These are phyloP conservation scores for Achatina immaculata DNA, from an alignment of 1,140 invertebrate species.

Conservation along the genomic window DNA sequence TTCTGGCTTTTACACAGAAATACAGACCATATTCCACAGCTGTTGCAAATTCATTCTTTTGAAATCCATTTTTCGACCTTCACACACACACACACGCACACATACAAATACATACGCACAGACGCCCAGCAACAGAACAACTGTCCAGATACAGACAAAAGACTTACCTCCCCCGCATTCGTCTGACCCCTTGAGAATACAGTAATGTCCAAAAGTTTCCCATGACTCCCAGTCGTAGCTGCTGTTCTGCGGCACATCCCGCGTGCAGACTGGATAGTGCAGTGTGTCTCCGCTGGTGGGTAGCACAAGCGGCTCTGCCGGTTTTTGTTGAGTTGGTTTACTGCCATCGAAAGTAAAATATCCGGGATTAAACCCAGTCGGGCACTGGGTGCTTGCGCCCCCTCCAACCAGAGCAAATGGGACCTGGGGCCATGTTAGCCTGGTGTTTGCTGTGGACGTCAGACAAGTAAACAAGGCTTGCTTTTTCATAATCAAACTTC, in stretches of 20 bases:
- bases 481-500: neutral
- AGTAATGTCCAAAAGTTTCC: neutral
- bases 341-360: neutral
- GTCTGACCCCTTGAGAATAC: neutral
- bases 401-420: neutral
- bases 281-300: neutral
- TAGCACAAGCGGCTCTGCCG: neutral
- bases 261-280: neutral
- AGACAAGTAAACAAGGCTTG: neutral
- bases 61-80: neutral
- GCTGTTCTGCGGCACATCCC: too few relatives aligned
- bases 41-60: neutral
- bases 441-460: neutral
- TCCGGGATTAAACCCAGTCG: too few relatives aligned
- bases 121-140: neutral
- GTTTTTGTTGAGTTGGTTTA: neutral
- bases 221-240: constrained; percentile 9
- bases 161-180: neutral
- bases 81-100: constrained; percentile 4
- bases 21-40: neutral
- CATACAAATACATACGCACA: constrained; percentile 13
- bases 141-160: neutral
- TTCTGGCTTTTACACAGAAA: neutral
- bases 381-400: neutral
- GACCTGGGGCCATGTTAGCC: neutral